Evolutionary conservation across 92 coral and sea anemone genomes (phyloP).

Genomic region (Palythoa heliodiscus): DNA sequence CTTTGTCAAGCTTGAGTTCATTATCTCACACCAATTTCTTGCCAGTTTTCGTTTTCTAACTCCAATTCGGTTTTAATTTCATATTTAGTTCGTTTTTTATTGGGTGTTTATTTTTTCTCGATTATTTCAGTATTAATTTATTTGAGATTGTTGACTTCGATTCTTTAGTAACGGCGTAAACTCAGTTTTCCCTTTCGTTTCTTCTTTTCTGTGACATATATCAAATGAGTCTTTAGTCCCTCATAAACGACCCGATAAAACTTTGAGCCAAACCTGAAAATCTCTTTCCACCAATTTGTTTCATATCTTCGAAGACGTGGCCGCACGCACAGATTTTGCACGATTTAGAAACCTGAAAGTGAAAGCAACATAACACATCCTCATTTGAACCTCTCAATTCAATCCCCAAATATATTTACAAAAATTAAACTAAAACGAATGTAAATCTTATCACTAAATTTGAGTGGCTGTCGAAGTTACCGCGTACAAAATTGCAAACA

Average conservation of each 20-base stretch:
- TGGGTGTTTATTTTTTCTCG: too few species aligned
- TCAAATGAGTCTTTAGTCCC: too few species aligned
- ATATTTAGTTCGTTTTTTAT: too few species aligned
- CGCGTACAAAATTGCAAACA: neutral
- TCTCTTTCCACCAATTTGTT: conserved; percentile 68
- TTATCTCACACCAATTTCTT: too few species aligned
- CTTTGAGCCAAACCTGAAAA: conserved; percentile 57
- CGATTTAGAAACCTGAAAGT: conserved; percentile 58
- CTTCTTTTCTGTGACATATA: too few species aligned
- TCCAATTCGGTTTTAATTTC: too few species aligned
- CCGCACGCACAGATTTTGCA: conserved; percentile 74
- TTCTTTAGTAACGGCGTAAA: too few species aligned
- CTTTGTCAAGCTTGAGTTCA: too few species aligned
- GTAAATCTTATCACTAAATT: neutral
- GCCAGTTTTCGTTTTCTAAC: too few species aligned
- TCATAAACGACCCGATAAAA: neutral
- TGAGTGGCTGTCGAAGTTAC: neutral
- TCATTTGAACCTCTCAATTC: neutral
- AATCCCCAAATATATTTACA: neutral
- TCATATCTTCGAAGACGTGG: conserved; percentile 64
- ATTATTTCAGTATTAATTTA: too few species aligned
- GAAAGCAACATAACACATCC: neutral
- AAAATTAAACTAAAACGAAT: neutral
- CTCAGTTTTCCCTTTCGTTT: too few species aligned
- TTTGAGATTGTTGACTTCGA: too few species aligned